Evolutionary conservation across 2,797 vertebrate genomes (phyloP), one percentile per base, ranked within the genome.

Genomic region (Epinephelus malabaricus): DNA sequence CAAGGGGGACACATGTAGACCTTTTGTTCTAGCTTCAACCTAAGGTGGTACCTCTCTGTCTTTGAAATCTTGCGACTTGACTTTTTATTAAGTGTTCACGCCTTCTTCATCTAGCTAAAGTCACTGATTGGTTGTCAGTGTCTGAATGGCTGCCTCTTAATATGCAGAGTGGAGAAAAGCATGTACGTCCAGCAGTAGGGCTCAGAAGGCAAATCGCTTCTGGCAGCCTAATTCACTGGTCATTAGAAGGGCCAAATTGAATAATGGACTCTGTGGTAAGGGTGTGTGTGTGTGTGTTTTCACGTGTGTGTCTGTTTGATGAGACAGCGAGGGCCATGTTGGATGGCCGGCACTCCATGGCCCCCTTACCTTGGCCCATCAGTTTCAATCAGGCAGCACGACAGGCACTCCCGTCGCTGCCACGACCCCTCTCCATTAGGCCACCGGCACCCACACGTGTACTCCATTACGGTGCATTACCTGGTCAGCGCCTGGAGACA

Each of bases 191-290:
- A 82, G 84, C 82, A 76, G 88, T 73, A 77, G 90, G 74, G 73
- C 67, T 85, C 60, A 34, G 78, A 88, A 92, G 89, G 90, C 89
- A 95, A 95, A 96, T 95, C 80, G 84, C 85, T 94, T 91, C 92
- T 95, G 95, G 95, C 95, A 96, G 94, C 82, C 92, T 96, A 94
- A 96, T 96, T 95, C 93, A 84, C 83, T 90, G 92, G 92, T 92
- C 92, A 94, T 95, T 95, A 95, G 91, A 94, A 88, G 68, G 81
- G 81, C 91, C 87, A 95, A 95, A 96, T 95, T 95, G 91, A 96
- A 95, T 95, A 96, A 96, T 95, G 86, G 93, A 93, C 88, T 89
- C 65, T 11, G 69, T 88, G 85, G 75, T 78, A 46, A 65, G 77
- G 27, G 73, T 70, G 85, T 23, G 25, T 3, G 73, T 47, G 66